Evolutionary conservation across 1,140 invertebrate species (phyloP).

Genomic region (Lepidurus packardi): DNA sequence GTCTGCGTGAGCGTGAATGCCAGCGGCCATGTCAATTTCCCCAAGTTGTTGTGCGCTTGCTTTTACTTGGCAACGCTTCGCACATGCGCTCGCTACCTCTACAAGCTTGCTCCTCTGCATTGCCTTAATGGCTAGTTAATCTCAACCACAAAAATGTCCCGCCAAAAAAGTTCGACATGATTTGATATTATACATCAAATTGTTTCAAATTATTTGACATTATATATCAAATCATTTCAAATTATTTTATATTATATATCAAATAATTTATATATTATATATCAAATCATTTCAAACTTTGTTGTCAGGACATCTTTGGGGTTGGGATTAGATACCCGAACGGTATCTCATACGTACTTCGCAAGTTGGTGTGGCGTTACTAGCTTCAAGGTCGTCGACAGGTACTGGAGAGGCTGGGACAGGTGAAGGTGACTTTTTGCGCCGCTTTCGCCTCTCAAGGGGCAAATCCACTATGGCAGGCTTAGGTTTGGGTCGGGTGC

Average conservation of each 20-base stretch:
- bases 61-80: slow-evolving; percentile 7
- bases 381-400: background rate
- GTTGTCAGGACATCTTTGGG: no score
- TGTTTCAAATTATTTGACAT: background rate
- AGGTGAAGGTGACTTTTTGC: slow-evolving; percentile 1
- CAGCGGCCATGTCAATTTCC: slow-evolving; percentile 13
- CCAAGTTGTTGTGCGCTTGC: slow-evolving; percentile 4
- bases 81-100: background rate
- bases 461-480: background rate
- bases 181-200: background rate
- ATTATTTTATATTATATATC: background rate
- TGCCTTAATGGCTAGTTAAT: no score
- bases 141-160: no score
- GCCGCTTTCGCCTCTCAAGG: background rate
- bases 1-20: slow-evolving; percentile 20
- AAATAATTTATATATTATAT: no score
- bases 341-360: background rate
- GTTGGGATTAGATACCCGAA: background rate
- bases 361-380: background rate
- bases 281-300: background rate
- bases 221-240: no score
- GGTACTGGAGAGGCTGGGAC: slow-evolving; percentile 9
- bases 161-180: background rate
- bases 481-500: slow-evolving; percentile 13
- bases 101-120: background rate